Evolutionary conservation across 2,888 invertebrate species (phyloP), one percentile per base, ranked within the genome.

Genomic region (Meiosimyza platycephala): DNA sequence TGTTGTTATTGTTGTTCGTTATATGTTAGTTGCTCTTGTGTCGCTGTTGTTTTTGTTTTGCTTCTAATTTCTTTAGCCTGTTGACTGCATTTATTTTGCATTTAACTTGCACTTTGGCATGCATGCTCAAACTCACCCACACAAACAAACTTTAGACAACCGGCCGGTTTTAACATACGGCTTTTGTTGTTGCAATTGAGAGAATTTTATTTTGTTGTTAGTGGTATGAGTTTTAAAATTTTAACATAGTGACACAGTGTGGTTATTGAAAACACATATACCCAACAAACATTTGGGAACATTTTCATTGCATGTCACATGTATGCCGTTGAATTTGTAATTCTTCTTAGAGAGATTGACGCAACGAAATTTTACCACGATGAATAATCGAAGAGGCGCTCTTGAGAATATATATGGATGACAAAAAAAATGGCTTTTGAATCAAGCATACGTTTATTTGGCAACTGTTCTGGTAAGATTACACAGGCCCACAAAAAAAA

Each of bases 31-130:
- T 64, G 64, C 40, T 67, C 48, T 54, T n/a, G 6, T 48, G 55
- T 48, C 13, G 6, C 33, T 62, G 55, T 55, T 60, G 64, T 68
- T 65, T 67, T 40, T 71, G 66, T 48, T 28, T 28, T 64, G 63
- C 48, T 51, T 33, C 63, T 57, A 28, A 12, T 40, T 15, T 48
- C 40, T n/a, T 40, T 57, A 62, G 69, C 69, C 60, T 69, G 69
- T 69, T 60, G 67, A 60, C 63, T 73, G 64, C 67, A 16, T 62
- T 62, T 48, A 55, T 28, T 28, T 65, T 28, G 55, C 63, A 55
- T 51, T 62, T 51, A 66, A 65, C 64, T 55, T 73, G 70, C 71
- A 73, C 40, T 70, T 69, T 69, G 64, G 4, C 73, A 73, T 69
- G 73, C 69, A 64, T 73, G 69, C 69, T 57, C 50, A 68, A 48